Conservation (phyloP, 2,113 vertebrate species). For the Casuarius casuarius region DNA sequence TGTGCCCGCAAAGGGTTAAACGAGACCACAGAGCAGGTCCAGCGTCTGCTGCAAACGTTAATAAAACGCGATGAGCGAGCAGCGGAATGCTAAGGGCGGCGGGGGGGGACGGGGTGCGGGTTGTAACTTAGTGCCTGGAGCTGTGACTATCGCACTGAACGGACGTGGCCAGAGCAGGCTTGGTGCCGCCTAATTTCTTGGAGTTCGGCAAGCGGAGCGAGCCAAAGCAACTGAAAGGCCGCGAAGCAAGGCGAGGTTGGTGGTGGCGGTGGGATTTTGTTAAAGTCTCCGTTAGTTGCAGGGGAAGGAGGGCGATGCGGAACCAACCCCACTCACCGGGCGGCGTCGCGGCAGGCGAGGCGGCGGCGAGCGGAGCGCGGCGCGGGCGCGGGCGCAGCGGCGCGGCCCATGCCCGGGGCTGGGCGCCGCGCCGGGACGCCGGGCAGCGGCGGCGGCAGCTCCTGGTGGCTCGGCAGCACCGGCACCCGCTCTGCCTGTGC, state of each 20-base stretch:
- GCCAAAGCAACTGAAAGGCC: not conserved
- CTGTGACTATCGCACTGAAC: not conserved
- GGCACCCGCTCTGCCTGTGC: not conserved
- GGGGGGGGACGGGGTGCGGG: not conserved
- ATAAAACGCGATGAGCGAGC: conserved; percentile 4
- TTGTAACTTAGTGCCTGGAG: not conserved
- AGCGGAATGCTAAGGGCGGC: not conserved
- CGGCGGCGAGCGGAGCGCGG: conserved; percentile 37
- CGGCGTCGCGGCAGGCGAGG: conserved; percentile 58
- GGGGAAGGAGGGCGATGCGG: not conserved
- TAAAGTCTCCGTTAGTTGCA: not conserved
- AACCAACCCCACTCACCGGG: conserved; percentile 74
- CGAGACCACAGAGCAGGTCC: not conserved
- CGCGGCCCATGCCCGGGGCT: conserved; percentile 67
- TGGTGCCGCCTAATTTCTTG: not conserved
- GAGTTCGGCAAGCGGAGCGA: conserved; percentile 34
- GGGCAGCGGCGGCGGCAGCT: conserved; percentile 21
- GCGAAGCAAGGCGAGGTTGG: not conserved
- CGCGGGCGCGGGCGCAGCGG: conserved; percentile 39
- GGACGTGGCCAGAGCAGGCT: not conserved
- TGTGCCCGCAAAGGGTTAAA: not conserved
- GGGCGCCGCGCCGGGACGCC: conserved; percentile 12
- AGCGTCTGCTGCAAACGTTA: not conserved
- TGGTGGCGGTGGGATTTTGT: too few relatives aligned
- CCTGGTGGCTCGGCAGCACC: conserved; percentile 19